Evolutionary conservation across 2,113 vertebrate species (phyloP).

Genomic region (Sylvietta virens): DNA sequence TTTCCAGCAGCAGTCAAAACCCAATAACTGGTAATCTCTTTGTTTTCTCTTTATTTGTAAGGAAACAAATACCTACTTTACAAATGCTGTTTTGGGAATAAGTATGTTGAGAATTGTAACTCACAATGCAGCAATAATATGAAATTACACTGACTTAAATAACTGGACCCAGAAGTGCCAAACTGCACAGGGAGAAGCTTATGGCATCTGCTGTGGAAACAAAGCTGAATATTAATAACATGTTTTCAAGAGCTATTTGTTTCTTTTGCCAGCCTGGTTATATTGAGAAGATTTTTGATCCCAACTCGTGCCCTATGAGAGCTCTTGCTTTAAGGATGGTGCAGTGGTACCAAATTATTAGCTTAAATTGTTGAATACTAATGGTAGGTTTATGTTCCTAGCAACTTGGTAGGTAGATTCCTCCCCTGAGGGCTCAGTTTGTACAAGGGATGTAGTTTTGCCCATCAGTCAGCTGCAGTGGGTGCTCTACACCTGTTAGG

Average conservation of each 20-base stretch:
- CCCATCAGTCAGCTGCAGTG: constrained; percentile 53
- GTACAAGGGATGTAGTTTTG: neutral
- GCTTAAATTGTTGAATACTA: neutral
- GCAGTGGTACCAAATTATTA: neutral
- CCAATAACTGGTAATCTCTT: neutral
- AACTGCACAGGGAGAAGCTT: neutral
- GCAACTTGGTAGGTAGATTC: neutral
- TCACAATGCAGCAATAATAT: neutral
- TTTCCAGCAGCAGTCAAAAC: neutral
- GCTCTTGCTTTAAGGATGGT: neutral
- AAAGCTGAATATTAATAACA: neutral
- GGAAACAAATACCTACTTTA: neutral
- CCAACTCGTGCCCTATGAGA: neutral
- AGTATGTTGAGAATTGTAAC: neutral
- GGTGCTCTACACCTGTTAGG: constrained; percentile 53
- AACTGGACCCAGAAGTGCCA: neutral
- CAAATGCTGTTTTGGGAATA: neutral
- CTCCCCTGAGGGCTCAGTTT: neutral
- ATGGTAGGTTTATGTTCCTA: neutral
- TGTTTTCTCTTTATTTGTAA: neutral
- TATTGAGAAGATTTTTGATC: neutral
- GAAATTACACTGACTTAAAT: neutral
- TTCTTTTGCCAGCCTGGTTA: neutral
- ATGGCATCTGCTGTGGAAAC: neutral
- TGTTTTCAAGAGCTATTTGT: neutral